Evolutionary conservation across 2,888 invertebrate genomes (phyloP).

Genomic region (Pristionchus entomophagus): DNA sequence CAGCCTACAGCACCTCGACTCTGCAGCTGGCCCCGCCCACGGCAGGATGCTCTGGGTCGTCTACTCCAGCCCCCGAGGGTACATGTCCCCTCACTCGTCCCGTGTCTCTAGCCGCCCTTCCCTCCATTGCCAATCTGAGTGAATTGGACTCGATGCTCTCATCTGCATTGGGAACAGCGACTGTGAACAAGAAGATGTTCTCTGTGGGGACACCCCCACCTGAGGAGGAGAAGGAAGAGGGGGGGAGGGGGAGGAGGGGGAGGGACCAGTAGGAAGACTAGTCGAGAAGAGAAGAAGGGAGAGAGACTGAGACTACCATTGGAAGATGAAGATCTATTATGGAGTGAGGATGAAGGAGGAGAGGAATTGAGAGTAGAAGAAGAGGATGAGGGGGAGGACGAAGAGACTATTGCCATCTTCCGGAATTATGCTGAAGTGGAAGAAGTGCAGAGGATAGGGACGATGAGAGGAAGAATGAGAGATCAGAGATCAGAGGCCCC

Average conservation of each 20-base stretch:
- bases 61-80: not conserved
- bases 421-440: conserved; percentile 22
- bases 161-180: conserved; percentile 34
- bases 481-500: conserved; percentile 2
- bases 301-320: too few relatives aligned
- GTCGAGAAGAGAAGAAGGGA: not conserved
- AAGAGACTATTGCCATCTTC: conserved; percentile 1
- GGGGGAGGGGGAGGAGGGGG: too few relatives aligned
- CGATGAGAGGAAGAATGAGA: conserved; percentile 11
- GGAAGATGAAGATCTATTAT: not conserved
- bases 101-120: conserved; percentile 11
- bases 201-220: conserved; percentile 39
- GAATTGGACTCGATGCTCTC: conserved; percentile 18
- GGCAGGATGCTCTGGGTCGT: not conserved
- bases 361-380: not conserved
- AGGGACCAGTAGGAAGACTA: not conserved
- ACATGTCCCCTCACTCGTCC: not conserved
- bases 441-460: conserved; percentile 26
- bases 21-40: not conserved
- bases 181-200: conserved; percentile 24
- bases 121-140: conserved; percentile 43
- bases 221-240: conserved; percentile 39
- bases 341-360: conserved; percentile 8
- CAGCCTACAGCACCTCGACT: not conserved
- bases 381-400: conserved; percentile 5